These are phyloP conservation scores for Apotomis capreana DNA, from an alignment of 2,888 invertebrate genomes.

Conservation along the genomic window DNA sequence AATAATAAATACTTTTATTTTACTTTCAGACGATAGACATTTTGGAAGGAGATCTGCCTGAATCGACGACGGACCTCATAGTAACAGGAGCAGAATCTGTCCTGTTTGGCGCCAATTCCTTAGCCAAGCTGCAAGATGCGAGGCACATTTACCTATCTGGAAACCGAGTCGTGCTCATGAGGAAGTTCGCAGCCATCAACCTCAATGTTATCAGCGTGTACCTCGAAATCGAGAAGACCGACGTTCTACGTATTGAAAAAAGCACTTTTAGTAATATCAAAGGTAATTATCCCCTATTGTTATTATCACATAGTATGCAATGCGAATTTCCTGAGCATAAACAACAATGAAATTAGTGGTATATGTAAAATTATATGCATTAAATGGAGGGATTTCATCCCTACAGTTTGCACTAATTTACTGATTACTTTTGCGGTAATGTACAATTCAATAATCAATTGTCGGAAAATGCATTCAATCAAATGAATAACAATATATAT, in stretches of 20 bases:
- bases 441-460: no score
- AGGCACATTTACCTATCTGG: conserved; percentile 81
- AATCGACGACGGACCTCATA: conserved; percentile 82
- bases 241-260: conserved; percentile 84
- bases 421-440: no score
- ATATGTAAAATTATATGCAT: no score
- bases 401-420: no score
- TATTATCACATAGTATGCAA: neutral
- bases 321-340: neutral
- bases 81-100: conserved; percentile 82
- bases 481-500: no score
- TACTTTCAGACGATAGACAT: conserved; percentile 77
- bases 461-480: no score
- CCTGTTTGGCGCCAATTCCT: conserved; percentile 81
- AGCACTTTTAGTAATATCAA: conserved; percentile 85
- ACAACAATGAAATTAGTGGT: no score
- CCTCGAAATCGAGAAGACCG: conserved; percentile 84
- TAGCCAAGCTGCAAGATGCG: conserved; percentile 81
- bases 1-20: neutral
- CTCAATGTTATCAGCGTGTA: conserved; percentile 83
- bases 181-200: conserved; percentile 84
- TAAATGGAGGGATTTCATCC: no score
- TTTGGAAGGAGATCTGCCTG: conserved; percentile 80
- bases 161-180: conserved; percentile 80
- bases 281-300: conserved; percentile 59